A percentile compares a stretch with the other conserved stretches of the same genome.
Conservation (phyloP, 2,113 vertebrate genomes). For the Phrynosoma blainvillii region DNA sequence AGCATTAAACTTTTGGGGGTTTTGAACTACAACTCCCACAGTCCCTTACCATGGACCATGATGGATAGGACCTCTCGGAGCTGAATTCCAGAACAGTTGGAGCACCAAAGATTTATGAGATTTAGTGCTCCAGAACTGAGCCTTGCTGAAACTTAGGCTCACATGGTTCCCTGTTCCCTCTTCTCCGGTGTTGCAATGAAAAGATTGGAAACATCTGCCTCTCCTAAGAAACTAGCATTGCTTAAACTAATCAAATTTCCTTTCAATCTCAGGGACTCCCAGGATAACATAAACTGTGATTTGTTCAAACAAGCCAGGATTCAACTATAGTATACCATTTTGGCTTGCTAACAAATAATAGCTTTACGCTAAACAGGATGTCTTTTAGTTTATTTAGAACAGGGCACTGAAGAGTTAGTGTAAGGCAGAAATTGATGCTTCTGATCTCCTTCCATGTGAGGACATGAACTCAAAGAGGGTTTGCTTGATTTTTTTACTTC, state of each 20-base stretch:
- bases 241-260: not conserved
- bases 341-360: not conserved
- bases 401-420: not conserved
- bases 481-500: not conserved
- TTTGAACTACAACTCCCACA: not conserved
- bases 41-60: not conserved
- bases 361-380: not conserved
- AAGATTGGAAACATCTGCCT: not conserved
- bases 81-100: not conserved
- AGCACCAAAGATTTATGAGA: not conserved
- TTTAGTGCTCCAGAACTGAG: not conserved
- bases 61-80: not conserved
- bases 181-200: not conserved
- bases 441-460: not conserved
- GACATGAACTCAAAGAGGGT: no score
- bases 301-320: not conserved
- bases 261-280: not conserved
- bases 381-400: not conserved
- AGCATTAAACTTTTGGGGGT: not conserved
- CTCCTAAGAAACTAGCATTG: not conserved
- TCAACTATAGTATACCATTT: not conserved
- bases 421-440: not conserved
- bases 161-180: not conserved
- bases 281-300: not conserved
- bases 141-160: not conserved